These are phyloP conservation scores for Platichthys stellatus DNA, from an alignment of 2,113 vertebrate species.

Conservation along the genomic window DNA sequence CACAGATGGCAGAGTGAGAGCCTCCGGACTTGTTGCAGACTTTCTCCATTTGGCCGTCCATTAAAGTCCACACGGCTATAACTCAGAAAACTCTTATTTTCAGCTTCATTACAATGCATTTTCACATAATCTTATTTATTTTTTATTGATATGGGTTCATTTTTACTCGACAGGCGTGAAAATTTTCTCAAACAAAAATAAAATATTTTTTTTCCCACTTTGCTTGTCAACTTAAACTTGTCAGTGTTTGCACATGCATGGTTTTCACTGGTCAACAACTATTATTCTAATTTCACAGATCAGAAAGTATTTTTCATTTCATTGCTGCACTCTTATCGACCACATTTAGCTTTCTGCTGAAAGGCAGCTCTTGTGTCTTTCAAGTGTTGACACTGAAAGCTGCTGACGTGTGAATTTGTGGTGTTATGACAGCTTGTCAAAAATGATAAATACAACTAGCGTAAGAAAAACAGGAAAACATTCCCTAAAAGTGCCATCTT, in stretches of 20 bases:
- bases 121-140: neutral
- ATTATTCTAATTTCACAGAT: too few relatives aligned
- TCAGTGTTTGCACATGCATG: neutral
- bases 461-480: slow-evolving; percentile 64
- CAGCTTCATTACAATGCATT: neutral
- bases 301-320: neutral
- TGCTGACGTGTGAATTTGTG: neutral
- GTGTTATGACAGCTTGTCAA: neutral
- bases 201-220: too few relatives aligned
- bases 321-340: neutral
- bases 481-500: neutral
- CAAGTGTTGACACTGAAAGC: neutral
- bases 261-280: too few relatives aligned
- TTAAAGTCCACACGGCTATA: too few relatives aligned
- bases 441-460: slow-evolving; percentile 11
- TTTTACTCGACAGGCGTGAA: too few relatives aligned
- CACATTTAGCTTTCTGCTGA: neutral
- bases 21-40: too few relatives aligned
- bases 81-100: too few relatives aligned
- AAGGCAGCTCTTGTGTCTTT: neutral
- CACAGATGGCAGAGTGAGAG: too few relatives aligned
- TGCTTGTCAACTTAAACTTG: too few relatives aligned
- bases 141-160: too few relatives aligned
- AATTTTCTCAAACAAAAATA: too few relatives aligned
- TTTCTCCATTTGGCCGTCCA: too few relatives aligned